These are phyloP conservation scores for Rhizomys pruinosus DNA, from an alignment of 2,113 vertebrate genomes.

Conservation along the genomic window DNA sequence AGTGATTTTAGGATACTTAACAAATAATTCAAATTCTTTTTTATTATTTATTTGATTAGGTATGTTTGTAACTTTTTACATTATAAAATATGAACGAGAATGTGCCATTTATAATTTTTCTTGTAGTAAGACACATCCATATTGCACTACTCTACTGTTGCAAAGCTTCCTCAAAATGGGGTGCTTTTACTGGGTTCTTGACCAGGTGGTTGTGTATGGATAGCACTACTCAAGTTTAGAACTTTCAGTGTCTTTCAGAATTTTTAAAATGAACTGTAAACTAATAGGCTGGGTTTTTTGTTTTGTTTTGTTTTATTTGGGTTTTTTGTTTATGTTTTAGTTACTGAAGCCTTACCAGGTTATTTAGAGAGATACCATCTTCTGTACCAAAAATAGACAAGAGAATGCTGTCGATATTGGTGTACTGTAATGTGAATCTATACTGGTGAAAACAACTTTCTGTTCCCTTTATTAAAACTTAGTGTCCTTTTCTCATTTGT, in stretches of 20 bases:
- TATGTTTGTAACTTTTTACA: conserved; percentile 92
- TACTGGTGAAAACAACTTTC: conserved; percentile 86
- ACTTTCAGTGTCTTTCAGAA: conserved; percentile 89
- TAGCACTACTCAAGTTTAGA: conserved; percentile 91
- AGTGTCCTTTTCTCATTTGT: conserved; percentile 89
- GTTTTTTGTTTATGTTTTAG: conserved; percentile 82
- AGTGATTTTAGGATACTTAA: conserved; percentile 89
- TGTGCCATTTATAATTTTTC: conserved; percentile 89
- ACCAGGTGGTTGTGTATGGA: conserved; percentile 84
- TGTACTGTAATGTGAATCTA: conserved; percentile 91
- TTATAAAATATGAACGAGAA: conserved; percentile 88
- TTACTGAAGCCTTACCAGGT: conserved; percentile 90
- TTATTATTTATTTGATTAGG: conserved; percentile 95
- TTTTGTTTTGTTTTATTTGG: conserved; percentile 64
- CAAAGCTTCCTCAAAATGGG: conserved; percentile 84
- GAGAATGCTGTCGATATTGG: conserved; percentile 90
- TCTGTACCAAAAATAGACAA: conserved; percentile 91
- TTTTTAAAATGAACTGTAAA: conserved; percentile 90
- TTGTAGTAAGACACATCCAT: conserved; percentile 87
- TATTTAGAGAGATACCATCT: conserved; percentile 88
- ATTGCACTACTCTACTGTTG: conserved; percentile 88
- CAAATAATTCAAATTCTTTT: conserved; percentile 88
- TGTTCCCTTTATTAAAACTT: conserved; percentile 89
- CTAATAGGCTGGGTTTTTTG: conserved; percentile 85
- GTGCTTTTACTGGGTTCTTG: conserved; percentile 84